A percentile compares a stretch with the other conserved stretches of the same genome.
phyloP scores from a whole-genome alignment of 2,888 invertebrate genomes.

The Spodoptera exigua region DNA sequence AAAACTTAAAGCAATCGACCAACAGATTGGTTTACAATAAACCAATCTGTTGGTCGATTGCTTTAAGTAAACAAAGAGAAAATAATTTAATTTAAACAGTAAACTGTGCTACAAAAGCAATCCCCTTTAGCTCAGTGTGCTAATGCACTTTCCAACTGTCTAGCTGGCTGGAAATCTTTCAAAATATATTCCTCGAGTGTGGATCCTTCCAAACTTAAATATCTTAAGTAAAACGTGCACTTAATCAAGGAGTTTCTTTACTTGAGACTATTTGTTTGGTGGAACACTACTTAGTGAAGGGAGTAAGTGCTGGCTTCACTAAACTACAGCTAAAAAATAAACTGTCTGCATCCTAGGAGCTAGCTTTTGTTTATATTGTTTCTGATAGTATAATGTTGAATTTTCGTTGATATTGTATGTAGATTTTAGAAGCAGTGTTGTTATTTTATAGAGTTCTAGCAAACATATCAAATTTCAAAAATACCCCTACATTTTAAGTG shows the following conservation, averaged over 20 bases:
- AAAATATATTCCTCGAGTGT: constrained; percentile 28
- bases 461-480: too few relatives aligned
- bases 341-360: constrained; percentile 38
- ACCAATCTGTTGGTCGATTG: too few relatives aligned
- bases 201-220: constrained; percentile 35
- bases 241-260: constrained; percentile 52
- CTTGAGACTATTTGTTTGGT: constrained; percentile 47
- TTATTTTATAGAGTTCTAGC: too few relatives aligned
- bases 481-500: too few relatives aligned
- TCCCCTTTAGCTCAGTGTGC: not conserved
- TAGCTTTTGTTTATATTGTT: constrained; percentile 24
- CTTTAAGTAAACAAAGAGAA: too few relatives aligned
- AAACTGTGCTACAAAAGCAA: too few relatives aligned
- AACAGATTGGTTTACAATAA: too few relatives aligned
- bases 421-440: too few relatives aligned
- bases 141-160: constrained; percentile 22
- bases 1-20: too few relatives aligned
- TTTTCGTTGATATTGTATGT: not conserved
- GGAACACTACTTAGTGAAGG: constrained; percentile 26
- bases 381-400: constrained; percentile 8
- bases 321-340: constrained; percentile 50
- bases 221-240: constrained; percentile 53
- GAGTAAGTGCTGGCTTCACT: constrained; percentile 37
- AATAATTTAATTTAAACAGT: too few relatives aligned
- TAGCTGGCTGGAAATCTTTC: constrained; percentile 27